Base-by-base conservation (phyloP, 2,888 invertebrate genomes). In the Priocnemis perturbator region DNA sequence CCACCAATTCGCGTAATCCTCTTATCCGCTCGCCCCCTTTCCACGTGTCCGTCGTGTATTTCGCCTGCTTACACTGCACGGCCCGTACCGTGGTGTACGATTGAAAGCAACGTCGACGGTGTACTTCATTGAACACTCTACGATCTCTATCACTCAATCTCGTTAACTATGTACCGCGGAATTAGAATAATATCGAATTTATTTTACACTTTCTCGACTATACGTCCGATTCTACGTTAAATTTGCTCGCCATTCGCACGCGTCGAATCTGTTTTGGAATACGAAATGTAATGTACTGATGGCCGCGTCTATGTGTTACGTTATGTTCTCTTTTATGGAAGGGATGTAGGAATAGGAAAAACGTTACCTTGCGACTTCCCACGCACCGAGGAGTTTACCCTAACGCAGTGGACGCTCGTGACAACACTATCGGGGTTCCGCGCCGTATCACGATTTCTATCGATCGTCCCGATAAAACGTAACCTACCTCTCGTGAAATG, bases 1-100 rank as follows among this genome's bases (percentile, higher is more conserved):
- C 66, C 50, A 37, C 50, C 67, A 71, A 78, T 72, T 77, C 69
- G 52, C 60, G 30, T 76, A 79, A 79, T 78, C 73, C 70, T 47
- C 59, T 60, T 60, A 60, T n/a, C 7, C 58, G 37, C 20, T 19
- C n/a, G 65, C 65, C 50, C 47, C 17, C 66, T 64, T 64, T 56
- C 20, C 44, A 45, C 52, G 20, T 26, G 58, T 50, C 56, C 44
- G 17, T 56, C 26, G 19, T 37, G 3, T 60, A 44, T 30, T 21
- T 62, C 5, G 44, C 15, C 23, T 21, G 26, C 37, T 68, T 14
- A 58, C 56, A 47, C 60, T 26, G 21, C 37, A 20, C 19, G 21
- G 57, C 30, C 44, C 47, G 7, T 20, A n/a, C 19, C 37, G 17
- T n/a, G 2, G 50, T 17, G 17, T 17, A 50, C 15, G 20, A 0